Percentiles rank a stretch among this genome's conserved stretches.
Conservation (phyloP, 2,888 invertebrate species). For the Macrosiphum euphorbiae region DNA sequence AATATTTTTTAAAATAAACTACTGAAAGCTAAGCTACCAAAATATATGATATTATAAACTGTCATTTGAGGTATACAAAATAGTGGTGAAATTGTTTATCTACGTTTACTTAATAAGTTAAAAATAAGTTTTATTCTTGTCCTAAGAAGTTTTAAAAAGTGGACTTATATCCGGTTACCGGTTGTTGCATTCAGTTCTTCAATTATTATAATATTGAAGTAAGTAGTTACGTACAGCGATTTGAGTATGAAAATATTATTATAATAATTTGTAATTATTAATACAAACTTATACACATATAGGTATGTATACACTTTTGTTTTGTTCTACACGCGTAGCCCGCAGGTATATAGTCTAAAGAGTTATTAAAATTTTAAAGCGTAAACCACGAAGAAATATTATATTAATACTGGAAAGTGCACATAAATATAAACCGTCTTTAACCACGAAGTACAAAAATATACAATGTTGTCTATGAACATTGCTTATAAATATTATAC, state of each 20-base stretch:
- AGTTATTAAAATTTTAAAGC: neutral
- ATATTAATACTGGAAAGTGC: neutral
- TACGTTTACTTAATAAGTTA: neutral
- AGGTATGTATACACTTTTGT: neutral
- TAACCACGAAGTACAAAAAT: slow-evolving; percentile 3
- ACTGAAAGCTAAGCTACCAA: neutral
- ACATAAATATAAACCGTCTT: slow-evolving; percentile 27
- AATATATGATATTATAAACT: neutral
- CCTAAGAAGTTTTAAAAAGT: neutral
- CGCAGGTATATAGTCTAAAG: neutral
- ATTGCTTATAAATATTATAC: neutral
- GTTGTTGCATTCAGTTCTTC: neutral
- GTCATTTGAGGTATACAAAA: neutral
- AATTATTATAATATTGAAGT: neutral
- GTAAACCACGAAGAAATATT: neutral
- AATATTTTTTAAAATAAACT: neutral
- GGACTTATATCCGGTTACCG: neutral
- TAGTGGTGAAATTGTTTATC: neutral
- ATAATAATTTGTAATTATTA: neutral
- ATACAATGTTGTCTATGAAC: slow-evolving; percentile 12
- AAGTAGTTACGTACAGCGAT: neutral
- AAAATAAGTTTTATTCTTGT: slow-evolving; percentile 1
- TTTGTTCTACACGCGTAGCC: neutral
- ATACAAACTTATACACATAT: neutral
- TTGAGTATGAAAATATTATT: neutral